Evolutionary conservation across 2,888 invertebrate species (phyloP).

Genomic region (Ommatoiulus sabulosus): DNA sequence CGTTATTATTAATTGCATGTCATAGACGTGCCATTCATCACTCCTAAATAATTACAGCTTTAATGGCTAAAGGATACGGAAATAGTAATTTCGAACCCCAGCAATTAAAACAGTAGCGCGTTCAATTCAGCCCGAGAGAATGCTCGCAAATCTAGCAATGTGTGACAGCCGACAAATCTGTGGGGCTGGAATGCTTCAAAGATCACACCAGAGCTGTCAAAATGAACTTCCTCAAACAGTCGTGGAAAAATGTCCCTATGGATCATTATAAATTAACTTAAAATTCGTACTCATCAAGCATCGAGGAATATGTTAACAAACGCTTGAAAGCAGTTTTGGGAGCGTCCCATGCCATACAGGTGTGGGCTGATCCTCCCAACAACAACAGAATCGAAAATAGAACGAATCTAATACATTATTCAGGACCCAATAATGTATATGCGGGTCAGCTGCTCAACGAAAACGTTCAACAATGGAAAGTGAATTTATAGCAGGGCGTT

Average conservation of each 20-base stretch:
- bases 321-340: neutral
- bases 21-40: neutral
- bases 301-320: neutral
- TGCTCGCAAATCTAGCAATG: neutral
- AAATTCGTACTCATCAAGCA: neutral
- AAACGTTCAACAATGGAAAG: neutral
- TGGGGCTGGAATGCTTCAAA: neutral
- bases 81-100: neutral
- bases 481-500: neutral
- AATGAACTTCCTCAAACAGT: neutral
- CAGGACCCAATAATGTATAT: neutral
- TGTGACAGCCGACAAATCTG: neutral
- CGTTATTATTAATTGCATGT: neutral
- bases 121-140: neutral
- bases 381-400: conserved; percentile 26
- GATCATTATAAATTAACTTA: too few species aligned
- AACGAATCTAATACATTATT: conserved; percentile 19
- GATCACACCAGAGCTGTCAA: neutral
- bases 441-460: neutral
- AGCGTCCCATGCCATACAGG: neutral
- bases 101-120: neutral
- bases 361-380: neutral
- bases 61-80: neutral
- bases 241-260: neutral
- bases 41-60: neutral